A percentile compares a stretch with the other conserved stretches of the same genome.
These are phyloP conservation scores for Colius striatus DNA, from an alignment of 2,113 vertebrate genomes.

Conservation along the genomic window DNA sequence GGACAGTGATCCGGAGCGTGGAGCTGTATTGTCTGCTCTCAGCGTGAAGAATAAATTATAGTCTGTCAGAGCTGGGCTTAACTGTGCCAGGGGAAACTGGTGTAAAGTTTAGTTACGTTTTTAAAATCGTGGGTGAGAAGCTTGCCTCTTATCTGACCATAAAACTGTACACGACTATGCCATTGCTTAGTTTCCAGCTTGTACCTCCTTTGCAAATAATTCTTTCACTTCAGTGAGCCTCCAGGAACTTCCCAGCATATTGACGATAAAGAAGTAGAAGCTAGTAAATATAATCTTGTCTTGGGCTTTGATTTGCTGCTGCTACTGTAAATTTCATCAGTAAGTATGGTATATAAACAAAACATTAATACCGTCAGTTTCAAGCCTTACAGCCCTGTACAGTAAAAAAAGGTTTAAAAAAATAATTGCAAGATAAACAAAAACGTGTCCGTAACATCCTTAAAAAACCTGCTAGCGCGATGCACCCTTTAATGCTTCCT, in stretches of 20 bases:
- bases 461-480: background rate
- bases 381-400: background rate
- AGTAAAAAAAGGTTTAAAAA: background rate
- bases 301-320: background rate
- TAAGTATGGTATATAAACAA: background rate
- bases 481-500: background rate
- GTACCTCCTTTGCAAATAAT: background rate
- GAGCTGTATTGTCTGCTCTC: background rate
- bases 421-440: background rate
- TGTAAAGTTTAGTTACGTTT: background rate
- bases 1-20: background rate
- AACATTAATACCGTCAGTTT: background rate
- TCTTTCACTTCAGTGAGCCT: background rate
- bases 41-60: background rate
- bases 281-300: background rate
- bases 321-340: background rate
- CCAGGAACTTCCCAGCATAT: accelerated
- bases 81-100: background rate
- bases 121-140: background rate
- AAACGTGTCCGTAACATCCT: background rate
- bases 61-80: background rate
- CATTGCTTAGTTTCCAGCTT: background rate
- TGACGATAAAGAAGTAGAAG: background rate
- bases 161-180: background rate
- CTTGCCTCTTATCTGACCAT: background rate